phyloP scores from a whole-genome alignment of 2,113 vertebrate species.

The Sander vitreus region DNA sequence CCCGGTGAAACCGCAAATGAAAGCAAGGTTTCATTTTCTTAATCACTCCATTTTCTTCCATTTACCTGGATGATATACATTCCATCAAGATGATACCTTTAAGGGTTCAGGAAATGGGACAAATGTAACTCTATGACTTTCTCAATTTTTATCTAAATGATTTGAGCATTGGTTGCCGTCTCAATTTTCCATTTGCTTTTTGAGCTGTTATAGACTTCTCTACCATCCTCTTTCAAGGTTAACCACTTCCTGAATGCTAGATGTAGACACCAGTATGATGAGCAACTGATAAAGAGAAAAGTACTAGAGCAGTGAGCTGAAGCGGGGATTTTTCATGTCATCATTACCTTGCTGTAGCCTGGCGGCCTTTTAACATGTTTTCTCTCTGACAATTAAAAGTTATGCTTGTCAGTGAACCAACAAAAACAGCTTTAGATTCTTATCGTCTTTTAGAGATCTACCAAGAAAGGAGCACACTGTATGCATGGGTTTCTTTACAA shows the following conservation, averaged over 20 bases:
- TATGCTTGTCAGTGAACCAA: not conserved
- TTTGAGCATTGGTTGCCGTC: constrained; percentile 13
- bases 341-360: not conserved
- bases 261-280: constrained; percentile 11
- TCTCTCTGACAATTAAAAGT: constrained; percentile 4
- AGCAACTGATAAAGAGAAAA: constrained; percentile 28
- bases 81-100: not conserved
- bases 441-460: not conserved
- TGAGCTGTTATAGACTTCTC: constrained; percentile 31
- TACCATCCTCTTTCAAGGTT: constrained; percentile 50
- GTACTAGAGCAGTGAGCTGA: constrained; percentile 26
- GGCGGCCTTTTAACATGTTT: not conserved
- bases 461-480: not conserved
- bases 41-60: not conserved
- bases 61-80: not conserved
- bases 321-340: constrained; percentile 1
- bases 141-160: constrained; percentile 8
- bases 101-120: constrained; percentile 3
- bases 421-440: not conserved
- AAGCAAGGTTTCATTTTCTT: constrained; percentile 12
- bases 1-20: not conserved
- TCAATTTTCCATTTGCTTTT: constrained; percentile 51
- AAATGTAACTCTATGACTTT: constrained; percentile 15
- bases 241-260: constrained; percentile 73
- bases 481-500: not conserved